Conservation (phyloP, 2,888 invertebrate species). For the Oxyteleia sp. region DNA sequence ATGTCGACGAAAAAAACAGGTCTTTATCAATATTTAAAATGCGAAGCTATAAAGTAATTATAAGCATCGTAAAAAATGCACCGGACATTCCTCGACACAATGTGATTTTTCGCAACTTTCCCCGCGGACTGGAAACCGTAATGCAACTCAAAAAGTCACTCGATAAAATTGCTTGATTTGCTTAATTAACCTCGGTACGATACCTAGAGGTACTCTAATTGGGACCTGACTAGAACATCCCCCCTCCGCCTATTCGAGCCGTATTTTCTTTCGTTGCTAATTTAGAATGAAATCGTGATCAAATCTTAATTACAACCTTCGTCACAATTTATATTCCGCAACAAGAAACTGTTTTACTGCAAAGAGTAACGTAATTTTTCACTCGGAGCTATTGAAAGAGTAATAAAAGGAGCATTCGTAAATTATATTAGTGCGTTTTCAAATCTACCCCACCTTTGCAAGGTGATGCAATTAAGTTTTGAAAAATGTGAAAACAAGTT, state of each 20-base stretch:
- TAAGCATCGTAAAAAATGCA: constrained; percentile 27
- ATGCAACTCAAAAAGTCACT: constrained; percentile 15
- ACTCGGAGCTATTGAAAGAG: not conserved
- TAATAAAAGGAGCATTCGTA: not conserved
- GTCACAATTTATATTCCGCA: not conserved
- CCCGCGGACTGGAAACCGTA: constrained; percentile 1
- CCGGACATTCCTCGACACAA: constrained; percentile 23
- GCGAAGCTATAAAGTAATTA: constrained; percentile 47
- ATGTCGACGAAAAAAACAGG: constrained; percentile 51
- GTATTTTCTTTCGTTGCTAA: constrained; percentile 7
- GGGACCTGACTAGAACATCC: constrained; percentile 15
- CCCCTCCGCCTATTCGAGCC: constrained; percentile 13
- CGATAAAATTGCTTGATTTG: constrained; percentile 37
- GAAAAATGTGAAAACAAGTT: not conserved
- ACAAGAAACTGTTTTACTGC: not conserved
- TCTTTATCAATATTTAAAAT: constrained; percentile 44
- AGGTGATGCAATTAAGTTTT: not conserved
- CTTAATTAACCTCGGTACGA: constrained; percentile 32
- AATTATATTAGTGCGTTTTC: not conserved
- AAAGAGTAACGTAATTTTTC: not conserved
- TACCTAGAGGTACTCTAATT: constrained; percentile 29
- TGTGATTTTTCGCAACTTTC: constrained; percentile 21
- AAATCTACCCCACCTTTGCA: no score
- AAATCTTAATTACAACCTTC: constrained; percentile 11
- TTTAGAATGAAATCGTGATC: constrained; percentile 18